Evolutionary conservation across 1,140 invertebrate species (phyloP).

Genomic region (Tetragonula clypearis): DNA sequence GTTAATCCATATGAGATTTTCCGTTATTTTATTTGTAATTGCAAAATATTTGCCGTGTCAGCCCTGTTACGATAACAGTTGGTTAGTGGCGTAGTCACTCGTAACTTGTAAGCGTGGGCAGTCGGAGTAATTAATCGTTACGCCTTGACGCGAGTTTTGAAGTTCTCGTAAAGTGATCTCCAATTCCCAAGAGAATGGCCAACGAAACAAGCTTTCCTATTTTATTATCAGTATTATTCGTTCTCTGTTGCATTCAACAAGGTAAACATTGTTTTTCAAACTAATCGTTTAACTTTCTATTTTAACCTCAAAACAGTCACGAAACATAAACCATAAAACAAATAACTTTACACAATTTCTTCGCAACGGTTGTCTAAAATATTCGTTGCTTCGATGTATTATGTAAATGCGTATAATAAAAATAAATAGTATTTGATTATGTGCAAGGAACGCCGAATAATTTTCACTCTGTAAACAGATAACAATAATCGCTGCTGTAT

Average conservation of each 20-base stretch:
- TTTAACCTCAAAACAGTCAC: constrained; percentile 23
- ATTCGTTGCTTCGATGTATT: not conserved
- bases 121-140: constrained; percentile 29
- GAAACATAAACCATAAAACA: not conserved
- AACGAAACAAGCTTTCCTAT: not conserved
- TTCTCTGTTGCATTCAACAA: constrained; percentile 56
- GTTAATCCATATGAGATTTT: not conserved
- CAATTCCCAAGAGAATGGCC: constrained; percentile 36
- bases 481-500: not conserved
- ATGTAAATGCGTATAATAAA: not conserved
- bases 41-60: not conserved
- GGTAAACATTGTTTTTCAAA: constrained; percentile 30
- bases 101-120: constrained; percentile 59
- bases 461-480: not conserved
- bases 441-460: not conserved
- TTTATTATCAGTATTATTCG: constrained; percentile 26
- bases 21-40: not conserved
- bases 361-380: not conserved
- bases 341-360: not conserved
- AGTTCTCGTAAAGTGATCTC: constrained; percentile 4
- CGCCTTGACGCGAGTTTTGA: constrained; percentile 2
- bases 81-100: constrained; percentile 37
- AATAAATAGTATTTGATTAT: not conserved
- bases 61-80: not conserved
- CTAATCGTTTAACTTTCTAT: not conserved